phyloP scores from a whole-genome alignment of 2,797 vertebrate genomes.

The Sus cebifrons region DNA sequence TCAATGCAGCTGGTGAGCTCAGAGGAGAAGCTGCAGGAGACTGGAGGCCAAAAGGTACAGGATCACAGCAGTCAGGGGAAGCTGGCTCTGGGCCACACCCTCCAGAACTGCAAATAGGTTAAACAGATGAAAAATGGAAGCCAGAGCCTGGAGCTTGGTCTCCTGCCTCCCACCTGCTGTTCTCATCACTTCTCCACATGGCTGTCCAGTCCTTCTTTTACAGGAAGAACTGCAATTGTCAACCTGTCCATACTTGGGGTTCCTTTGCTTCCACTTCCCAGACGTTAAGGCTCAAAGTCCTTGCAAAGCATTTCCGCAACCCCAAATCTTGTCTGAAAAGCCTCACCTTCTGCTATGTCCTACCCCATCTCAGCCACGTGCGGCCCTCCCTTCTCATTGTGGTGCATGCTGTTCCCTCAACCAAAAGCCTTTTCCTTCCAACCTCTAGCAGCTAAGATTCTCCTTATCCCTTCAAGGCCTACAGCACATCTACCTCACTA shows the following conservation, averaged over 20 bases:
- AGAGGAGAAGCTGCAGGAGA: neutral
- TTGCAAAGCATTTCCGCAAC: neutral
- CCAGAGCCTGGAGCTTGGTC: neutral
- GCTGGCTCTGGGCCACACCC: neutral
- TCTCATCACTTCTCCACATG: neutral
- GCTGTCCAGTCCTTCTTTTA: neutral
- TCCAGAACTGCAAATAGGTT: neutral
- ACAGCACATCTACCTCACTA: neutral
- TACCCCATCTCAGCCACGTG: neutral
- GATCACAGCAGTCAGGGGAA: neutral
- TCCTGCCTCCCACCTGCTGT: neutral
- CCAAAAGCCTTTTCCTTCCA: neutral
- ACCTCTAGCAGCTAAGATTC: neutral
- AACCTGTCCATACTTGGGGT: neutral
- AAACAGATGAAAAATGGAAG: neutral
- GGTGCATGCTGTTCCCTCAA: neutral
- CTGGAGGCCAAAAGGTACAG: neutral
- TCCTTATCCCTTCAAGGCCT: neutral
- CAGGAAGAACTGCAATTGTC: neutral
- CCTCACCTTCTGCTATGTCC: neutral
- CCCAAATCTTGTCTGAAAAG: neutral
- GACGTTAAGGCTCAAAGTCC: neutral
- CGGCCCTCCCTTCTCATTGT: neutral
- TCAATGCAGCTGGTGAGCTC: accelerated
- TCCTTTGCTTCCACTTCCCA: neutral